Evolutionary conservation across 2,113 vertebrate species (phyloP).

Genomic region (Perccottus glenii): DNA sequence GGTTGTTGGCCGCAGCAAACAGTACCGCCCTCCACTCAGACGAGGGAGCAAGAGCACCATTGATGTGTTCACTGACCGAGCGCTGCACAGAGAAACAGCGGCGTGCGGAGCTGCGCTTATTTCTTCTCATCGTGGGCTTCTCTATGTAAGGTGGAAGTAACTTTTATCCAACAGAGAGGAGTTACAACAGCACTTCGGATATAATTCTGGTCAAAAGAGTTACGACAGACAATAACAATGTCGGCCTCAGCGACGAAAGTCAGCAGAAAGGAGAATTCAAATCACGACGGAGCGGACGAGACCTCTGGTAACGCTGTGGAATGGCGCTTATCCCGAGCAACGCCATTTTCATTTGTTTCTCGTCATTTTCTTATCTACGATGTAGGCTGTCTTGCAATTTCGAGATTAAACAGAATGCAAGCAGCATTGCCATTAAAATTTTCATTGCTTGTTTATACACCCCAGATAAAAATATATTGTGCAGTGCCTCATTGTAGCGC

Average conservation of each 20-base stretch:
- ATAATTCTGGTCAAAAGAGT: conserved; percentile 19
- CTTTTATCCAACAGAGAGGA: conserved; percentile 47
- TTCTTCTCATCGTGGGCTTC: conserved; percentile 42
- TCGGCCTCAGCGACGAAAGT: conserved; percentile 93
- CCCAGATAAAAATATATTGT: not conserved
- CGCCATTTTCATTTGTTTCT: conserved; percentile 83
- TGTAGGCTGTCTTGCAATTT: not conserved
- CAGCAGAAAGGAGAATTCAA: conserved; percentile 96
- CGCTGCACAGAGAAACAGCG: conserved; percentile 42
- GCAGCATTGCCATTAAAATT: too few relatives aligned
- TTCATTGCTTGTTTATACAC: not conserved
- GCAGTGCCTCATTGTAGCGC: conserved; percentile 5
- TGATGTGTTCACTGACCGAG: conserved; percentile 17
- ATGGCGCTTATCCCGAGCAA: conserved; percentile 74
- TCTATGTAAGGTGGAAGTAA: conserved; percentile 57
- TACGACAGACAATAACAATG: conserved; percentile 74
- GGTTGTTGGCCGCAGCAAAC: not conserved
- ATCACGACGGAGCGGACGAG: conserved; percentile 94
- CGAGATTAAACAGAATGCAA: not conserved
- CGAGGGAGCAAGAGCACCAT: conserved; percentile 29
- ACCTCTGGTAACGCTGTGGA: conserved; percentile 86
- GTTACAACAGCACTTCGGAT: conserved; percentile 20
- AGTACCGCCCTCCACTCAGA: conserved; percentile 32
- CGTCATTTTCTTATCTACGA: conserved; percentile 36
- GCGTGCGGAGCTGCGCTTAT: conserved; percentile 51